Evolutionary conservation across 2,797 vertebrate genomes (phyloP).

Genomic region (Urophycis tenuis): DNA sequence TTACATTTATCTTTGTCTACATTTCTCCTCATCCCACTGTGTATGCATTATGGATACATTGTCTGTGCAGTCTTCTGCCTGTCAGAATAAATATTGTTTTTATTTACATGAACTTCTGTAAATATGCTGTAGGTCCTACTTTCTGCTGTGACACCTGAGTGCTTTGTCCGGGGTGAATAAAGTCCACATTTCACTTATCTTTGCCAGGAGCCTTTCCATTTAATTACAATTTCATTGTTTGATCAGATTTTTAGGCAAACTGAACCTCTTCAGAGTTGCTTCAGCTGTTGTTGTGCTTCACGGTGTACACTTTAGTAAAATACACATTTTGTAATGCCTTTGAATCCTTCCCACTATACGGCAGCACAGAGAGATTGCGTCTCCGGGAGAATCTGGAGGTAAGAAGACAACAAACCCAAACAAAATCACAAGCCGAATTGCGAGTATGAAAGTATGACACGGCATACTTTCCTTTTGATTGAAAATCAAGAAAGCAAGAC

Average conservation of each 20-base stretch:
- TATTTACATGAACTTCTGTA: neutral
- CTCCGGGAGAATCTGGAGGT: neutral
- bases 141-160: no score
- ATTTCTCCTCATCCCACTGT: no score
- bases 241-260: neutral
- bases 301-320: neutral
- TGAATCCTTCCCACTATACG: neutral
- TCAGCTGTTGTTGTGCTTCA: neutral
- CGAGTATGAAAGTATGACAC: neutral
- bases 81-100: neutral
- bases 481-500: conserved; percentile 1
- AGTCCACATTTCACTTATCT: neutral
- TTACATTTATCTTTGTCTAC: neutral
- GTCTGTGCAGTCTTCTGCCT: neutral
- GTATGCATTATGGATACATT: neutral
- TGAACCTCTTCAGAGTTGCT: neutral
- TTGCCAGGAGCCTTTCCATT: no score
- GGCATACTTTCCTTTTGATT: neutral
- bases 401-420: neutral
- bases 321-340: neutral
- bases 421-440: neutral
- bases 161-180: neutral
- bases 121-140: neutral
- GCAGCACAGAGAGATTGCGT: neutral
- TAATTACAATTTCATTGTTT: neutral